Base-by-base conservation (phyloP, 2,113 vertebrate species). In the Poeciliopsis occidentalis region DNA sequence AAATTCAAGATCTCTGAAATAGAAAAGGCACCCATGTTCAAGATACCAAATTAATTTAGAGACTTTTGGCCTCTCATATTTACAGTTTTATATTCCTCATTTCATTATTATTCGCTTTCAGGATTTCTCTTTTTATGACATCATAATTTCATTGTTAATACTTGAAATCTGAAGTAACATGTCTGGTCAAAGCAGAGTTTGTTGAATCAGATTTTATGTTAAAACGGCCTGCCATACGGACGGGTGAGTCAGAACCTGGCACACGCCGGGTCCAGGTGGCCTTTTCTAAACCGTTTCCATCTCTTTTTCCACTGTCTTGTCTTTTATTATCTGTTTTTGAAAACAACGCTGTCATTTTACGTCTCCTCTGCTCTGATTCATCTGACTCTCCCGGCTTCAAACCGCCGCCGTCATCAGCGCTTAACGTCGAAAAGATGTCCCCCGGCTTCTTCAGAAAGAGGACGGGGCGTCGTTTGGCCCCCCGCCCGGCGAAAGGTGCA, bases 391-490 rank as follows among this genome's bases (percentile, higher is more conserved):
- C 57, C 66, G 66, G 79, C 76, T 71, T 76, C 76, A 32, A 11
- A 71, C 75, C 73, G 29, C 41, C 39, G 30, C 41, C 62, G 37
- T 27, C 77, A 64, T 65, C 73, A 64, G 22, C 57, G 34, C 34
- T 64, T 60, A 79, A 84, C 70, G 79, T 78, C 89, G 76, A 79
- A 71, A 87, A 81, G 60, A 85, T 76, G 75, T 87, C 85, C 84
- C 75, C 73, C 69, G 6, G 67, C 73, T 77, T 86, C 72, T 91
- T 81, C 84, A 82, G 89, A 72, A 87, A 90, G 84, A 72, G 79
- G 71, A 89, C 69, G 90, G 91, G 91, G 91, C 88, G 84, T 80
- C 72, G 57, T 83, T 85, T 91, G 91, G 90, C 85, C 85, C 39
- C 87, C 65, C 72, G 77, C 82, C 90, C 90, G 92, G 83, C 76